Evolutionary conservation across 2,113 vertebrate species (phyloP).

Genomic region (Crotalus helleri): DNA sequence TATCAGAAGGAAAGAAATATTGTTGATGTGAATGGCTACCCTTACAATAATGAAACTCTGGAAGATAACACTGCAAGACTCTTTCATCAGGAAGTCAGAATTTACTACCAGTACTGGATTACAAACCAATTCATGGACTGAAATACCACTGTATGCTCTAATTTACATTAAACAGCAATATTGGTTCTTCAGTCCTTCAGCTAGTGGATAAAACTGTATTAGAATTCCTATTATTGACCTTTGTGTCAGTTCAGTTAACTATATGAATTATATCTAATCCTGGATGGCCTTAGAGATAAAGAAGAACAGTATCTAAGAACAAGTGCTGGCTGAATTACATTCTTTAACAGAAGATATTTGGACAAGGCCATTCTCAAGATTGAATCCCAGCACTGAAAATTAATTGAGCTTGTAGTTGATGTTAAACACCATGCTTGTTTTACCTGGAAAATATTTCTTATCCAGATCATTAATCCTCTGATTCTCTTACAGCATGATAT

Average conservation of each 20-base stretch:
- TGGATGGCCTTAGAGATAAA: not conserved
- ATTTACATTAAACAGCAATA: not conserved
- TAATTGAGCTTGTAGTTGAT: not conserved
- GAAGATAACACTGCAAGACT: not conserved
- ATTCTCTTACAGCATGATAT: constrained; percentile 76
- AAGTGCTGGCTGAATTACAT: not conserved
- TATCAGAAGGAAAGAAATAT: not conserved
- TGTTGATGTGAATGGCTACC: not conserved
- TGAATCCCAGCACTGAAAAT: not conserved
- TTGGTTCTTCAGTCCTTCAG: not conserved
- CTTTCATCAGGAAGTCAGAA: not conserved
- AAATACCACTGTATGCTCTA: not conserved
- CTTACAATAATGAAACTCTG: not conserved
- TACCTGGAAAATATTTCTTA: not conserved
- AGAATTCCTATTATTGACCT: not conserved
- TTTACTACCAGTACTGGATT: not conserved
- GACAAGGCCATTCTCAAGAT: not conserved
- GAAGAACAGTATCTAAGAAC: not conserved
- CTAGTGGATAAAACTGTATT: not conserved
- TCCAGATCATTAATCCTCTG: not conserved
- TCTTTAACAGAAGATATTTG: not conserved
- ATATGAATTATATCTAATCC: not conserved
- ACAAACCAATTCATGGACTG: not conserved
- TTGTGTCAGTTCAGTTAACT: not conserved
- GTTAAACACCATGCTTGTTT: not conserved